These are phyloP conservation scores for Helicoverpa assulta DNA, from an alignment of 2,888 invertebrate species.

Conservation along the genomic window DNA sequence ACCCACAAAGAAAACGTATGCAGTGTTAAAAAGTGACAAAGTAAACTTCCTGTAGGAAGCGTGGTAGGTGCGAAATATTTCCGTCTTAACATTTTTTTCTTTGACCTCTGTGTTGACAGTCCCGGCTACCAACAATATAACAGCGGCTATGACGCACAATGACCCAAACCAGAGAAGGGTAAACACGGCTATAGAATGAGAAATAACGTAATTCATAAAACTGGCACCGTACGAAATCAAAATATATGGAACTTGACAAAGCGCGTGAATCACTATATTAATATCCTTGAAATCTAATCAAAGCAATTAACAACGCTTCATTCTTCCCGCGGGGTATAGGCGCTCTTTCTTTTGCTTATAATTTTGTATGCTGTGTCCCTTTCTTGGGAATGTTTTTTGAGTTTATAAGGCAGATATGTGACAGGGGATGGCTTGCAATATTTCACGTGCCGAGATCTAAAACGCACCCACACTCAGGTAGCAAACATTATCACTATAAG, in stretches of 20 bases:
- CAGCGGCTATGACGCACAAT: conserved; percentile 79
- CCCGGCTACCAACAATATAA: conserved; percentile 80
- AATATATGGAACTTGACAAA: conserved; percentile 87
- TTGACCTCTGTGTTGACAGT: conserved; percentile 82
- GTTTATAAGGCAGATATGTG: conserved; percentile 84
- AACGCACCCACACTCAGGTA: conserved; percentile 88
- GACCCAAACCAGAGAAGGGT: conserved; percentile 82
- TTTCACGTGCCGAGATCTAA: conserved; percentile 82
- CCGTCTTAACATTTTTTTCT: conserved; percentile 84
- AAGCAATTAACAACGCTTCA: conserved; percentile 86
- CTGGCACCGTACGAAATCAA: conserved; percentile 83
- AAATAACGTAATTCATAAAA: conserved; percentile 77
- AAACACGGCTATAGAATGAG: conserved; percentile 82
- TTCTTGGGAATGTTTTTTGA: conserved; percentile 66
- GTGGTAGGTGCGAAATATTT: conserved; percentile 77
- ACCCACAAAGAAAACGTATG: conserved; percentile 42
- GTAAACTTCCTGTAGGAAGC: conserved; percentile 83
- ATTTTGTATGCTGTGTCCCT: conserved; percentile 63
- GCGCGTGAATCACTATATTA: conserved; percentile 87
- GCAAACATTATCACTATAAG: conserved; percentile 88
- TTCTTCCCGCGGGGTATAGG: conserved; percentile 65
- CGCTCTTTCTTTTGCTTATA: conserved; percentile 64
- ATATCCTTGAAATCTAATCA: conserved; percentile 90
- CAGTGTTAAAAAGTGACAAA: conserved; percentile 71
- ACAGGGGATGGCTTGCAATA: conserved; percentile 88